These are phyloP conservation scores for Rachycentron canadum DNA, from an alignment of 2,797 vertebrate genomes.

Conservation along the genomic window DNA sequence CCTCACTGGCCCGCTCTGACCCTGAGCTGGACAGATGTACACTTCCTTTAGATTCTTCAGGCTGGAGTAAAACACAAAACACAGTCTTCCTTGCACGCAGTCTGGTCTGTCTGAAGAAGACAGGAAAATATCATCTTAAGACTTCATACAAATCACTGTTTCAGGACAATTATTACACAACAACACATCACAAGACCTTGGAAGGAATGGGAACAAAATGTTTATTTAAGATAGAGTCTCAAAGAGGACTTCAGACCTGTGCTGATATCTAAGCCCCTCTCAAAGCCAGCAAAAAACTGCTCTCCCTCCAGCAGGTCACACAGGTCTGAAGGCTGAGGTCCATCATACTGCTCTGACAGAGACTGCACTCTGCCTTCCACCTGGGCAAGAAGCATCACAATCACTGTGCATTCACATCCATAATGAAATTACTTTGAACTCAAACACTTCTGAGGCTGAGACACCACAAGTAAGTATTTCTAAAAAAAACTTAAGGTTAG, in stretches of 20 bases:
- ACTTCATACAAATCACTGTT: constrained; percentile 1
- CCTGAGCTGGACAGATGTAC: constrained; percentile 87
- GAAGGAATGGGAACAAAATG: constrained; percentile 14
- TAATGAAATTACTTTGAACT: constrained; percentile 9
- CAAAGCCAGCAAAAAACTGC: constrained; percentile 97
- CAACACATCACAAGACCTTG: constrained; percentile 21
- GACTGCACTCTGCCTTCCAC: constrained; percentile 80
- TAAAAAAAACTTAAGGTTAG: neutral
- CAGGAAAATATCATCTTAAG: constrained; percentile 12
- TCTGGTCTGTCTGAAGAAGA: constrained; percentile 90
- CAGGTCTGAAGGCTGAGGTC: constrained; percentile 95
- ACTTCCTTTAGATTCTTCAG: constrained; percentile 97
- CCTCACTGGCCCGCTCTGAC: constrained; percentile 87
- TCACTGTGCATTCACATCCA: neutral
- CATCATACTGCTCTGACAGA: constrained; percentile 87
- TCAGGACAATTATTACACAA: constrained; percentile 16
- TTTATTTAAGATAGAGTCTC: constrained; percentile 35
- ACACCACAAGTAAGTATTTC: neutral
- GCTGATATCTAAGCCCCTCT: constrained; percentile 91
- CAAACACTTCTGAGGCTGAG: too few species aligned
- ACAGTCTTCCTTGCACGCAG: constrained; percentile 90
- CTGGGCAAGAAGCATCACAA: constrained; percentile 62
- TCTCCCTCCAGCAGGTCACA: constrained; percentile 97
- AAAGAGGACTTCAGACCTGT: constrained; percentile 84
- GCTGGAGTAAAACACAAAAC: constrained; percentile 95